Base-by-base conservation (phyloP, 2,113 vertebrate species). In the Gasterosteus nipponicus region DNA sequence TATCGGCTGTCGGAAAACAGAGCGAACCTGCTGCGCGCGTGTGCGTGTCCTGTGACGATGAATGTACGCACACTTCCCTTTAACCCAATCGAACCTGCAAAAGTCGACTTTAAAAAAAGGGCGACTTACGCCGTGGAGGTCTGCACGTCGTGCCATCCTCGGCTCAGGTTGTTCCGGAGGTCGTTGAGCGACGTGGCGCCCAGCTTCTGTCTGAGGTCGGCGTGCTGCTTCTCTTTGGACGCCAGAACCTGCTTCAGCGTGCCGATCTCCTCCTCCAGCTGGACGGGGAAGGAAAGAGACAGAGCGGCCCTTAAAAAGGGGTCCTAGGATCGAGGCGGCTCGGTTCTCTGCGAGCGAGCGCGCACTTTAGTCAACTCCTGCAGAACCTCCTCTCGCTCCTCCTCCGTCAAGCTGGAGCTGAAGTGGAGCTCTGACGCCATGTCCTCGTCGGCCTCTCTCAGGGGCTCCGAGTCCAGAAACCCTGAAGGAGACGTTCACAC, bases 181-280 rank as follows among this genome's bases (percentile, higher is more conserved):
- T 98, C 98, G 62, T 93, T 95, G 88, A 99, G 93, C 80, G 97
- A 87, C 44, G 88, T 95, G 89, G 98, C 83, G 82, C 97, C 97
- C 73, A 99, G 95, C 56, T 97, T 97, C 91, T 97, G 95, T 84
- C 95, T 98, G 82, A 99, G 95, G 73, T 99, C 98, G 0, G 92
- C 87, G 7, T 98, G 94, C 77, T 94, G 96, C 87, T 94, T 97
- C 92, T 99, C 98, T 93, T 99, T 99, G 19, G 96, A 97, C 47
- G 91, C 92, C 86, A 99, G 87, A 63, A 98, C 98, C 94, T 99
- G 98, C 69, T 90, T 94, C 89, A 99, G 77, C 29, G 98, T 98
- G 68, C 92, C 92, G 82, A 99, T 98, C 94, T 99, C 98, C 80
- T 99, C 98, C 75, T 99, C 98, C 76, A 99, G 92, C 98, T 91